These are phyloP conservation scores for Epizoanthus stellaris DNA, from an alignment of 92 coral and sea anemone genomes.

Conservation along the genomic window DNA sequence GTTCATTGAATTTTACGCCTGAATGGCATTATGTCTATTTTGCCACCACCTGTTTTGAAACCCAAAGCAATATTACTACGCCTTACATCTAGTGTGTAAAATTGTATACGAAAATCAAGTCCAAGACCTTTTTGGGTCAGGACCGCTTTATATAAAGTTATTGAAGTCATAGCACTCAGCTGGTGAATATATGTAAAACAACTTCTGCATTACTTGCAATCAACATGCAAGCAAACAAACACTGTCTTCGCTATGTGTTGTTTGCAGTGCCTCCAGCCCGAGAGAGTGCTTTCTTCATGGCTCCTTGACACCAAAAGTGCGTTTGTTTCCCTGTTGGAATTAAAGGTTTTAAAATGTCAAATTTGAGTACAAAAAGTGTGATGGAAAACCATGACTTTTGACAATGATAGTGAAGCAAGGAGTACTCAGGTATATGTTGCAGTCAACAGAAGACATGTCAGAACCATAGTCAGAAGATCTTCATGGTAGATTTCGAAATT, in stretches of 20 bases:
- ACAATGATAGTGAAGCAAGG: background rate
- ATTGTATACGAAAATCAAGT: constrained; percentile 21
- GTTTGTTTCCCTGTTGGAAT: constrained; percentile 87
- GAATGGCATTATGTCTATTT: background rate
- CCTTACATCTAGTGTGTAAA: constrained; percentile 17
- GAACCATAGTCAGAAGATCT: too few relatives aligned
- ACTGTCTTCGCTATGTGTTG: constrained; percentile 20
- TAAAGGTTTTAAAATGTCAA: background rate
- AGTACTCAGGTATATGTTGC: too few relatives aligned
- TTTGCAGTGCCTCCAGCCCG: background rate
- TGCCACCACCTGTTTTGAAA: constrained; percentile 21
- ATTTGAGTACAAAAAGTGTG: too few relatives aligned
- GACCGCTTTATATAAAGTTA: constrained; percentile 30
- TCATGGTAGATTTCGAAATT: too few relatives aligned
- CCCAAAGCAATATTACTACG: constrained; percentile 25
- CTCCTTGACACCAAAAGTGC: constrained; percentile 93
- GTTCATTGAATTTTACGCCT: constrained; percentile 12
- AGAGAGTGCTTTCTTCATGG: constrained; percentile 61
- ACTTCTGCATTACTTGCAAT: background rate
- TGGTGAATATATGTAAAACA: constrained; percentile 24
- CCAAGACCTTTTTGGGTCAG: constrained; percentile 11
- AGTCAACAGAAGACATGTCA: too few relatives aligned
- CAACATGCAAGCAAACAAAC: constrained; percentile 24
- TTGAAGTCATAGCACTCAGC: constrained; percentile 22
- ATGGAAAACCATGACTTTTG: background rate